These are phyloP conservation scores for Hippopotamyrus pictus DNA, from an alignment of 2,797 vertebrate species.

Conservation along the genomic window DNA sequence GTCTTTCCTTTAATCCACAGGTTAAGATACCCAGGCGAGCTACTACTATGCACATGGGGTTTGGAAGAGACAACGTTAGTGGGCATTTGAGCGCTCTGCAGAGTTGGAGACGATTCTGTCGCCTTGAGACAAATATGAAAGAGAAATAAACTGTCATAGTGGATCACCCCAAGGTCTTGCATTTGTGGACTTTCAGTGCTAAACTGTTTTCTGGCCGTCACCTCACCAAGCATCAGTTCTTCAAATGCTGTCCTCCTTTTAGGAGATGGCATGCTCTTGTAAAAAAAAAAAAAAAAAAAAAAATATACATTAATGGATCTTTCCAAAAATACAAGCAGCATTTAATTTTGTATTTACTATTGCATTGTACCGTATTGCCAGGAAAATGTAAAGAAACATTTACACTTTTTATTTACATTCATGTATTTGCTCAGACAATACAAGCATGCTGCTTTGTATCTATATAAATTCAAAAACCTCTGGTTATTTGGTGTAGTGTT, in stretches of 20 bases:
- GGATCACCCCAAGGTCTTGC: neutral
- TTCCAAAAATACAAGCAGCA: neutral
- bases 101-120: neutral
- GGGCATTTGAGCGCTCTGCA: conserved; percentile 1
- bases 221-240: neutral
- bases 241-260: neutral
- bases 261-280: neutral
- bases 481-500: neutral
- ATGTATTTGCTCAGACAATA: neutral
- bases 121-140: conserved; percentile 3
- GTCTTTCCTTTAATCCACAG: conserved; percentile 41
- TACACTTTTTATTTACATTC: neutral
- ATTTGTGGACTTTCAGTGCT: neutral
- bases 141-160: neutral
- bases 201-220: neutral
- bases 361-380: neutral
- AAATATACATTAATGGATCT: neutral
- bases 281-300: too few relatives aligned
- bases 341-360: neutral
- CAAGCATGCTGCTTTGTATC: neutral
- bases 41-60: neutral
- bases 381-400: neutral
- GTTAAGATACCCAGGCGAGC: conserved; percentile 24
- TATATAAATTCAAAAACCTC: conserved; percentile 3
- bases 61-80: neutral